A percentile compares a stretch with the other conserved stretches of the same genome.
These are phyloP conservation scores for Dicycla oo DNA, from an alignment of 2,888 invertebrate genomes.

Conservation along the genomic window DNA sequence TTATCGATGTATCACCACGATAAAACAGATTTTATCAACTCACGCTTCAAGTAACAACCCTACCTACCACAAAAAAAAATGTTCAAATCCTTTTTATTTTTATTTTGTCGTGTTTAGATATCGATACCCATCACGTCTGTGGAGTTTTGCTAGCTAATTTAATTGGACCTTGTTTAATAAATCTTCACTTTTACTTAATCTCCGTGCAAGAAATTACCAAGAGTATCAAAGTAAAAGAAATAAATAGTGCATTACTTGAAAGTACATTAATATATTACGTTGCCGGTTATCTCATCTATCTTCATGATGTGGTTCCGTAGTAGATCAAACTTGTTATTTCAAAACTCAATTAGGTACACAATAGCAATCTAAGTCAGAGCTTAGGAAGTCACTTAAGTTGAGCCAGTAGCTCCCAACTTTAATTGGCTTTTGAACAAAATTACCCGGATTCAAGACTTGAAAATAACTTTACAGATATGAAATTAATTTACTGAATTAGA, in stretches of 20 bases:
- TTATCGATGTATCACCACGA: too few relatives aligned
- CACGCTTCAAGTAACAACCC: too few relatives aligned
- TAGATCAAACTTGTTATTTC: slow-evolving; percentile 54
- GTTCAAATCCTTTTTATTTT: too few relatives aligned
- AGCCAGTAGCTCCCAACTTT: slow-evolving; percentile 53
- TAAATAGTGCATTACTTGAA: slow-evolving; percentile 45
- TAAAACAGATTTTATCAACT: too few relatives aligned
- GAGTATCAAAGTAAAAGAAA: slow-evolving; percentile 26
- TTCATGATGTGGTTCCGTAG: slow-evolving; percentile 34
- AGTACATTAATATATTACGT: slow-evolving; percentile 37
- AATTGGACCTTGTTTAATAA: slow-evolving; percentile 27
- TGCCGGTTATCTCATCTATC: slow-evolving; percentile 30
- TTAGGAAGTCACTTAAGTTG: slow-evolving; percentile 54
- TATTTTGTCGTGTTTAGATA: too few relatives aligned
- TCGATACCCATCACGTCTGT: too few relatives aligned
- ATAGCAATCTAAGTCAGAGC: slow-evolving; percentile 57
- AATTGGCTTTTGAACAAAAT: slow-evolving; percentile 65
- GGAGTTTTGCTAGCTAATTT: too few relatives aligned
- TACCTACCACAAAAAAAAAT: too few relatives aligned
- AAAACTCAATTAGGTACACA: slow-evolving; percentile 59
- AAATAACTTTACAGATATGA: slow-evolving; percentile 48
- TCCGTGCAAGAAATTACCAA: slow-evolving; percentile 6
- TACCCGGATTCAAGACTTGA: slow-evolving; percentile 44
- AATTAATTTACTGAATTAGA: slow-evolving; percentile 35
- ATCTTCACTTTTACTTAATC: slow-evolving; percentile 35